Evolutionary conservation across 2,888 invertebrate species (phyloP), one percentile per base, ranked within the genome.

Genomic region (Augiades crinisus): DNA sequence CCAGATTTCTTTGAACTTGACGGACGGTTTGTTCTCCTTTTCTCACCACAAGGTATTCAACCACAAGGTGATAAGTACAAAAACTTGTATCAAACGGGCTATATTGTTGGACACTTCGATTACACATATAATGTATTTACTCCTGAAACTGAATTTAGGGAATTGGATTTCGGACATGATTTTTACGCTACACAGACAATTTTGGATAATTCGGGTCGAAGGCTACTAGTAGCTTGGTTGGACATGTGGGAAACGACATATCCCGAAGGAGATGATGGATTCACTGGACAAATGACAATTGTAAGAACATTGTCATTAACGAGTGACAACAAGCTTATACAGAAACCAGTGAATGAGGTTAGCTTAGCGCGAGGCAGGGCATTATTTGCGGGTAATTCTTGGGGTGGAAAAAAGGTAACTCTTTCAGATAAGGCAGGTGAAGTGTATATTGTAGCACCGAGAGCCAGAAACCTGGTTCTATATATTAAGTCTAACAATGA

Each of bases 1-100:
- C 91, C 91, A 0, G 90, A 90, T 57, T 82, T 91, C 44, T 90
- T 90, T 30, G 75, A 82, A 57, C 53, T 91, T 0, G 52, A 71
- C 14, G 81, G 78, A 0, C 62, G 68, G 44, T 79, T 66, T 56
- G 64, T 91, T 10, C 63, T 91, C 1, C 56, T 90, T 2, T 75
- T 90, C 47, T 90, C 87, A 4, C 83, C 88, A 0, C 87, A 88
- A 75, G 87, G 89, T 1, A 52, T 89, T 0, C 2, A 62, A 43
- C 55, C 80, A 1, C 59, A 75, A 31, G 89, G 84, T 0, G 75
- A 84, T 53, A 73, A 69, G 24, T 87, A 72, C 47, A 74, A 12
- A 36, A 88, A 85, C 53, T 59, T 83, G 5, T 85, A 73, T 54
- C 82, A 83, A 58, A 75, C 75, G n/a, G 86, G 87, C 2, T 89